Base-by-base conservation (phyloP, 2,113 vertebrate species). In the Callocephalon fimbriatum region DNA sequence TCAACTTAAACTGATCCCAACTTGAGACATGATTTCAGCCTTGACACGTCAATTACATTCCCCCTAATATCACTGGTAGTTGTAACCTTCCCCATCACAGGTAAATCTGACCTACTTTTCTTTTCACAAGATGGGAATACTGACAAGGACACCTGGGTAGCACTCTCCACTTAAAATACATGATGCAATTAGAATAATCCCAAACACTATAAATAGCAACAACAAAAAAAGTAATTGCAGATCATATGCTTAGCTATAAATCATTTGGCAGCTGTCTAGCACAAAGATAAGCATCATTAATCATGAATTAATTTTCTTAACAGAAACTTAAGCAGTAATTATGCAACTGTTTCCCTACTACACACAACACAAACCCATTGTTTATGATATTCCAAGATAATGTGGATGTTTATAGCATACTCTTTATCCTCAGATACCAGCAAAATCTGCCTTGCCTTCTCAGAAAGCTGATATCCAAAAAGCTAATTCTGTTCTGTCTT, bases 381-480 rank as follows among this genome's bases (percentile, higher is more conserved):
- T 90, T 81, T 95, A 40, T 89, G 85, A 90, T 90, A 97, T 85
- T 88, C 95, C 90, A 95, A 87, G 78, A 88, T 71, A 93, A 89
- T 84, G 88, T 87, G 86, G 77, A 90, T 80, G 66, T 74, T 87
- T 85, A n/a, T 47, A 95, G 83, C 73, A 54, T 25, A 84, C 40
- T 53, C 72, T 80, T 90, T 29, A 91, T 88, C 82, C 88, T 90
- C 91, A 47, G 82, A 79, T 37, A 97, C 68, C 96, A 98, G 95
- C 97, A 95, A 98, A 97, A 93, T 79, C 95, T 82, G 79, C 78
- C 96, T 77, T 83, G 95, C 87, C 86, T 94, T 93, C 91, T 38
- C 82, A 93, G 92, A 97, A 97, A 96, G 95, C 95, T 98, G 97
- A 97, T 98, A 94, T 51, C 93, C 78, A 93, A 97, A 96, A 80